Conservation (phyloP, 2,888 invertebrate species). For the Rotaria magnacalcarata region DNA sequence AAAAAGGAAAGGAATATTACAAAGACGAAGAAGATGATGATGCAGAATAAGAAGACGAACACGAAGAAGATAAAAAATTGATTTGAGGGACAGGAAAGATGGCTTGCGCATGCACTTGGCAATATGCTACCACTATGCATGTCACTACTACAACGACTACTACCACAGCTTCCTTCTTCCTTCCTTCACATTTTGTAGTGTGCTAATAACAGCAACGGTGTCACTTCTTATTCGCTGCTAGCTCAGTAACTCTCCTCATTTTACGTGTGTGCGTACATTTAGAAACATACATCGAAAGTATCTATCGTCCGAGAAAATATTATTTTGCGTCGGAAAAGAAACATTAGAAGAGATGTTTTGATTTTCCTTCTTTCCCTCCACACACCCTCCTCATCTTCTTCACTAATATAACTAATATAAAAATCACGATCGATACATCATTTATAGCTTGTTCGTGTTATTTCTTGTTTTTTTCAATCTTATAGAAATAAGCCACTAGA, state of each 20-base stretch:
- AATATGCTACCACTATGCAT: background rate
- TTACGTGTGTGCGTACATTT: background rate
- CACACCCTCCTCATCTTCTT: no score
- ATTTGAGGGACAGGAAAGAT: background rate
- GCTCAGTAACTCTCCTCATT: background rate
- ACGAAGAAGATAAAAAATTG: background rate
- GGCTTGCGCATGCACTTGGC: background rate
- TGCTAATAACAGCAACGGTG: background rate
- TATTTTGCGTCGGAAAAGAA: background rate
- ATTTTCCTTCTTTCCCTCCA: background rate
- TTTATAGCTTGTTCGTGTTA: background rate
- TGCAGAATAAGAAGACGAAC: background rate
- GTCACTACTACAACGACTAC: background rate
- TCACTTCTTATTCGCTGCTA: background rate
- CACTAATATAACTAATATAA: no score
- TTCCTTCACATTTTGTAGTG: background rate
- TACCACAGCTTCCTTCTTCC: background rate
- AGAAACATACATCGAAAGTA: background rate
- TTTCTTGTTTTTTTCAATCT: background rate
- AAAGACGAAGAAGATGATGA: background rate
- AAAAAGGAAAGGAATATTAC: background rate
- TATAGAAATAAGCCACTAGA: background rate
- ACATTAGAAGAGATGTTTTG: background rate
- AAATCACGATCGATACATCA: background rate
- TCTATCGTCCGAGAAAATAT: background rate